Conservation (phyloP, 1,140 invertebrate genomes). For the Macrosteles quadrilineatus region DNA sequence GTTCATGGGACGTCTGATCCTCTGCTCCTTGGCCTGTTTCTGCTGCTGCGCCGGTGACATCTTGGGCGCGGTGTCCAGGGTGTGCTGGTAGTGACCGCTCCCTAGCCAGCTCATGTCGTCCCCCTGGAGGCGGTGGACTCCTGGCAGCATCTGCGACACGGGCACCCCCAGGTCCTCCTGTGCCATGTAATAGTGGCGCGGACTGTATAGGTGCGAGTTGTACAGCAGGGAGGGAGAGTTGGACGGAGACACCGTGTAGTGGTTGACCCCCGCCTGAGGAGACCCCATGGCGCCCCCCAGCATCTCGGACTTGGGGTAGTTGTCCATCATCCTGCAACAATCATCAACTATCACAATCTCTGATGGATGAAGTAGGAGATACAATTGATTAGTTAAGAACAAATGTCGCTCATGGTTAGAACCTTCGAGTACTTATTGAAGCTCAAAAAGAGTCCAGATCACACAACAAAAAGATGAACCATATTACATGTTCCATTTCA, state of each 20-base stretch:
- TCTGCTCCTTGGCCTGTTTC: slow-evolving; percentile 68
- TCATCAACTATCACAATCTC: no score
- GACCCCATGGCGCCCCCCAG: slow-evolving; percentile 11
- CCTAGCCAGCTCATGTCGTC: slow-evolving; percentile 31
- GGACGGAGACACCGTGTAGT: not conserved
- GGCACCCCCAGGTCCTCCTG: slow-evolving; percentile 29
- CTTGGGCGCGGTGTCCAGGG: slow-evolving; percentile 1
- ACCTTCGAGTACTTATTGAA: no score
- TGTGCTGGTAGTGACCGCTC: slow-evolving; percentile 8
- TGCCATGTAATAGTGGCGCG: not conserved
- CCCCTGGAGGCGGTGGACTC: slow-evolving; percentile 32
- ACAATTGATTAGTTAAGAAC: no score
- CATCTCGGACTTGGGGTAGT: slow-evolving; percentile 23
- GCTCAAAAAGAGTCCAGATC: no score
- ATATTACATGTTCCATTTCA: no score
- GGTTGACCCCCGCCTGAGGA: not conserved
- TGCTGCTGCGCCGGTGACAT: slow-evolving; percentile 22
- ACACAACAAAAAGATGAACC: no score
- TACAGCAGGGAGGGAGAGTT: slow-evolving; percentile 26
- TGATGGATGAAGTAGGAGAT: no score
- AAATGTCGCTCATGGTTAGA: no score
- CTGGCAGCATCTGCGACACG: slow-evolving; percentile 38
- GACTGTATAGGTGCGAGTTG: slow-evolving; percentile 25
- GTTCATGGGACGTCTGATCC: slow-evolving; percentile 91
- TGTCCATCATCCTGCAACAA: slow-evolving; percentile 30